Evolutionary conservation across 2,113 vertebrate genomes (phyloP).

Genomic region (Scomber scombrus): DNA sequence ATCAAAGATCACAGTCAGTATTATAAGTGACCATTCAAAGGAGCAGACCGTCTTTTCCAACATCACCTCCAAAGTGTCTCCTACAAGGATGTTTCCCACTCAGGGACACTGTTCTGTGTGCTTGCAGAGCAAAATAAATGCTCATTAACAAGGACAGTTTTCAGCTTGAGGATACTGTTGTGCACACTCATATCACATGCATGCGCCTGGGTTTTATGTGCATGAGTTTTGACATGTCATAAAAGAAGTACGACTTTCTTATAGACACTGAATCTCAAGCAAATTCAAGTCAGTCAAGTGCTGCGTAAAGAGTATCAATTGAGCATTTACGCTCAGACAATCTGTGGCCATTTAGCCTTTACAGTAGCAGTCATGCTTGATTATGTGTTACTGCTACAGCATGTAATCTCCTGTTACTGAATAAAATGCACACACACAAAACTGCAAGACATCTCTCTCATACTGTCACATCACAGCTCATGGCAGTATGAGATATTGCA

Average conservation of each 20-base stretch:
- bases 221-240: no score
- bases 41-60: no score
- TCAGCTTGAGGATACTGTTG: no score
- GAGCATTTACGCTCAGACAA: conserved; percentile 27
- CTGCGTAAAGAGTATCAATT: neutral
- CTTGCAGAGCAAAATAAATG: no score
- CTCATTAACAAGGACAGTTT: no score
- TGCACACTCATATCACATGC: no score
- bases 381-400: conserved; percentile 15
- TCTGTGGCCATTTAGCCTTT: conserved; percentile 36
- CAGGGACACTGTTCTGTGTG: no score
- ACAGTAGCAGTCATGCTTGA: conserved; percentile 9
- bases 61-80: no score
- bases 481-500: neutral
- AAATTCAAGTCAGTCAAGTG: neutral
- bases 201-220: no score
- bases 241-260: conserved; percentile 15
- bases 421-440: neutral
- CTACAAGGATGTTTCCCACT: no score
- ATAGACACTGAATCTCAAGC: neutral
- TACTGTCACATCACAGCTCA: neutral
- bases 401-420: conserved; percentile 22
- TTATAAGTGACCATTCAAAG: no score
- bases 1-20: no score
- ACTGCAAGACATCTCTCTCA: neutral